Base-by-base conservation (phyloP, 1,140 invertebrate species). In the Cyrtorhinus lividipennis region DNA sequence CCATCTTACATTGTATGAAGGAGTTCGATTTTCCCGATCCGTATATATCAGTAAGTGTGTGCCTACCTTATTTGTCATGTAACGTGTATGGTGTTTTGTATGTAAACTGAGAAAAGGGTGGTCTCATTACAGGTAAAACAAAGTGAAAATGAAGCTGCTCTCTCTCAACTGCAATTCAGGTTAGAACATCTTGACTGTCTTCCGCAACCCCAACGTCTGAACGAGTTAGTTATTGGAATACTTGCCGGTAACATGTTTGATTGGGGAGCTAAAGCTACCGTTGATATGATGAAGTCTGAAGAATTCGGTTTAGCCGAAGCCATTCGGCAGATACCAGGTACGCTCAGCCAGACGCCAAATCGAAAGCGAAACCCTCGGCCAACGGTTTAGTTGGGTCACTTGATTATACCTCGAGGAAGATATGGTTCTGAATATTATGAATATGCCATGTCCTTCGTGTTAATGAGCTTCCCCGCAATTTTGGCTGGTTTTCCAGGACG, bases 221-320 rank as follows among this genome's bases (percentile, higher is more conserved):
- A 79, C 65, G 75, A 78, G 60, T 68, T 87, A 15, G 75, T 81
- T 27, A 71, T 75, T 45, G 82, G 83, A 15, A 71, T 88, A 46
- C 70, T 90, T 38, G 80, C 81, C 69, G 90, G 90, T 23, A 98
- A 98, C 77, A 92, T 98, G 74, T 98, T 97, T 77, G 95, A 98
- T 74, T 97, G 93, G 92, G 93, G 92, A 38, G 91, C 93, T 1
- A 84, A 87, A 71, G 90, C 92, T 71, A 86, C 95, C 12, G 83
- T 87, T 10, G 78, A 81, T 66, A 81, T 96, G 56, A 81, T 97
- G 76, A 87, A 93, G 73, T 78, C 76, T 10, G 74, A 78, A 24
- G 77, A 80, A 62, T 90, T 94, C 77, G 85, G 86, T 61, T 86
- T 97, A 65, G 75, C 83, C 70, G 83, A 92, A 70, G 93, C 92